Conservation (phyloP, 2,797 vertebrate genomes). For the Coregonus sp. region DNA sequence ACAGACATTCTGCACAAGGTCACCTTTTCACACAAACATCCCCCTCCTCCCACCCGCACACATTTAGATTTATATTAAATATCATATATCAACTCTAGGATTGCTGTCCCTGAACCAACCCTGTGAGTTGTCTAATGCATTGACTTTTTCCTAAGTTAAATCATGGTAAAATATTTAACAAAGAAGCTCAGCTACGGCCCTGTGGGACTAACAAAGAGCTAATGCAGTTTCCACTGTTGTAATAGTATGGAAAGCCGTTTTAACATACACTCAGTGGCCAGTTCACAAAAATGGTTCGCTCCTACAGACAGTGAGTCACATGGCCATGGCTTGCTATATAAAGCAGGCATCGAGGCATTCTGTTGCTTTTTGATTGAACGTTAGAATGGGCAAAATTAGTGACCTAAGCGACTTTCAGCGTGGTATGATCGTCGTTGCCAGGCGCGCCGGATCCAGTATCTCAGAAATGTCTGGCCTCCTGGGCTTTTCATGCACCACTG, state of each 20-base stretch:
- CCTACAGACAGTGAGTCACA: no score
- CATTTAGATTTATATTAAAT: conserved; percentile 23
- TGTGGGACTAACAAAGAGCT: neutral
- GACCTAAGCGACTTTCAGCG: no score
- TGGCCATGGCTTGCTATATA: no score
- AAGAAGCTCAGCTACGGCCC: neutral
- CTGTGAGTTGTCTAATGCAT: neutral
- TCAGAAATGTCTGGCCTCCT: no score
- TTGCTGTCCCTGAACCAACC: neutral
- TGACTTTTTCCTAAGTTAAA: neutral
- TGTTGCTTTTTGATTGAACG: no score
- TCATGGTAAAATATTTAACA: neutral
- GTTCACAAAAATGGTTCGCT: no score
- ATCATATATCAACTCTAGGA: neutral
- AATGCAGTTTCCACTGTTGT: neutral
- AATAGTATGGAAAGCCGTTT: neutral
- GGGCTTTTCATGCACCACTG: no score
- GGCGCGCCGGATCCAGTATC: no score
- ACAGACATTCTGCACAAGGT: conserved; percentile 70
- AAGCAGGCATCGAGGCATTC: no score
- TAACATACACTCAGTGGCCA: no score
- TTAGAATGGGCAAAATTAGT: no score
- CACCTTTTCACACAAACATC: conserved; percentile 59
- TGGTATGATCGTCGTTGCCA: no score
- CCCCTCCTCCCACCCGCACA: neutral